Evolutionary conservation across 2,888 invertebrate genomes (phyloP).

Genomic region (Pachymerium ferrugineum): DNA sequence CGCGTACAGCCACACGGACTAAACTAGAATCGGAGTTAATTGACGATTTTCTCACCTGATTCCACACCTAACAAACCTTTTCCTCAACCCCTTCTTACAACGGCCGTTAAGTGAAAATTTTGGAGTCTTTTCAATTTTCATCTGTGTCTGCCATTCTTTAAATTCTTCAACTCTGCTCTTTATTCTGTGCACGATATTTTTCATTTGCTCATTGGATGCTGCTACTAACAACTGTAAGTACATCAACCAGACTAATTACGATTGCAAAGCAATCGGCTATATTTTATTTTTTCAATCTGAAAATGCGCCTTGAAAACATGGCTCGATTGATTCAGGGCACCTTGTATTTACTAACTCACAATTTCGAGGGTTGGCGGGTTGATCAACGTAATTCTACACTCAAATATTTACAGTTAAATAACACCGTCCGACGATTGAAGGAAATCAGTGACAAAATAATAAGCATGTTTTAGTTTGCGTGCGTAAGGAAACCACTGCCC

Average conservation of each 20-base stretch:
- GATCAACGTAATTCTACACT: neutral
- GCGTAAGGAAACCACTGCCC: neutral
- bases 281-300: neutral
- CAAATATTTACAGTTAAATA: neutral
- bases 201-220: neutral
- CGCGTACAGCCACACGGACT: neutral
- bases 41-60: neutral
- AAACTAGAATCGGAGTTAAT: neutral
- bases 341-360: constrained; percentile 1
- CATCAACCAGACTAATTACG: too few species aligned
- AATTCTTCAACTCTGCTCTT: constrained; percentile 8
- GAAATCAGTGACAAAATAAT: neutral
- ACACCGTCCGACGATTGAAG: neutral
- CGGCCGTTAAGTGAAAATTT: neutral
- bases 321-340: constrained; percentile 2
- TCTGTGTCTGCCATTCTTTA: neutral
- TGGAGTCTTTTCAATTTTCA: neutral
- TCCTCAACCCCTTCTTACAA: neutral
- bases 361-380: neutral
- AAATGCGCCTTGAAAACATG: constrained; percentile 3
- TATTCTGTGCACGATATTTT: neutral
- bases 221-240: neutral
- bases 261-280: neutral
- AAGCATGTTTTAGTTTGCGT: constrained; percentile 13
- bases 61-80: neutral